These are phyloP conservation scores for Perognathus longimembris DNA, from an alignment of 2,113 vertebrate genomes.

Conservation along the genomic window DNA sequence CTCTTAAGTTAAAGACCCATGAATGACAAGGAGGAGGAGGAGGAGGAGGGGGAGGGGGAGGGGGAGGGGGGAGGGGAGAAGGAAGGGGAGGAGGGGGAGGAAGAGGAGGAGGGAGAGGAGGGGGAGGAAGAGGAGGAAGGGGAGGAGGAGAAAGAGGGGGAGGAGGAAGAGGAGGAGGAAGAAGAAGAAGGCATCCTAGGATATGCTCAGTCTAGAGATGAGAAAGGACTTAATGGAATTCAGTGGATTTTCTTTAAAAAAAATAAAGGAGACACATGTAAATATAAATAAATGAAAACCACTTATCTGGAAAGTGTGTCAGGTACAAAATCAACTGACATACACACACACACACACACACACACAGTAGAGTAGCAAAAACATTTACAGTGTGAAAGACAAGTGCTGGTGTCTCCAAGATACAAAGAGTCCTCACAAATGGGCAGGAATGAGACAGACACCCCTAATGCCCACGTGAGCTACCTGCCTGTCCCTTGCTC, in stretches of 20 bases:
- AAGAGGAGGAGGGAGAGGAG: too few species aligned
- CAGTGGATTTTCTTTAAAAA: not conserved
- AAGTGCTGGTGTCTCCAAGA: not conserved
- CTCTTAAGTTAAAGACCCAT: too few species aligned
- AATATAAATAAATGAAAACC: constrained; percentile 42
- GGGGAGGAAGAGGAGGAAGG: too few species aligned
- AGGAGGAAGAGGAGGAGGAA: too few species aligned
- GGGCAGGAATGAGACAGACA: not conserved
- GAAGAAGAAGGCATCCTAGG: not conserved
- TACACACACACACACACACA: not conserved
- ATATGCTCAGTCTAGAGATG: not conserved
- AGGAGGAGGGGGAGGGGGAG: too few species aligned
- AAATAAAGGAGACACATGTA: not conserved
- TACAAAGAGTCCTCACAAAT: not conserved
- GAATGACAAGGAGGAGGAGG: too few species aligned
- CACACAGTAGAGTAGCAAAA: not conserved
- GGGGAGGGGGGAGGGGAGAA: too few species aligned
- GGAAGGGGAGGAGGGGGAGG: too few species aligned
- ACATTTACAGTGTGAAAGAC: not conserved
- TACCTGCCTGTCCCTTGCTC: not conserved
- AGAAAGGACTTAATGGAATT: not conserved
- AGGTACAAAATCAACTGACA: constrained; percentile 45
- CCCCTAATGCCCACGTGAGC: not conserved
- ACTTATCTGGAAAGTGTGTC: not conserved
- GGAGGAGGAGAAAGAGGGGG: too few species aligned